phyloP scores from a whole-genome alignment of 2,888 invertebrate species.

The Aporophyla nigra region DNA sequence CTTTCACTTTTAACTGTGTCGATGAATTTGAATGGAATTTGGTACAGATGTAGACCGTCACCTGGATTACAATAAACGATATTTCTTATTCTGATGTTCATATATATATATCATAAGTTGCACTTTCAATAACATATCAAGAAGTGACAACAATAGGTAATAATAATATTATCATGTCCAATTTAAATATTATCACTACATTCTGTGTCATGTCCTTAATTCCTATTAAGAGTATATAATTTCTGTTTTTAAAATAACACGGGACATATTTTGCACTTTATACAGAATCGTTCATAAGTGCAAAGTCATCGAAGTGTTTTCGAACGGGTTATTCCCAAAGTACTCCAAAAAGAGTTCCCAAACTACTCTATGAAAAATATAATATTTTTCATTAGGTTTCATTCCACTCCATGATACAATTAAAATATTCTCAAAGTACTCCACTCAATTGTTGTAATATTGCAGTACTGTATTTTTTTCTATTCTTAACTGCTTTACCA shows the following conservation, averaged over 20 bases:
- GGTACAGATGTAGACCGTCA: background rate
- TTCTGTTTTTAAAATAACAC: background rate
- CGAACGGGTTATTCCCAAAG: too few species aligned
- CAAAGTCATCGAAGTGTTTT: background rate
- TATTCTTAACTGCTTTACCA: too few species aligned
- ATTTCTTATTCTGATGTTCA: background rate
- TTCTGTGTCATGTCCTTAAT: background rate
- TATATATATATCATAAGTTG: background rate
- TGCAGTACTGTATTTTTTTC: too few species aligned
- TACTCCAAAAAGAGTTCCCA: too few species aligned
- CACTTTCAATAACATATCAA: background rate
- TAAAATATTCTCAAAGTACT: too few species aligned
- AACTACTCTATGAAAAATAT: too few species aligned
- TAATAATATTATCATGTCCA: background rate
- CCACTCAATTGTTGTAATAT: too few species aligned
- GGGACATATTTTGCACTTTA: too few species aligned
- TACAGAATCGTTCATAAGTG: background rate
- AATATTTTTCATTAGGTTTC: too few species aligned
- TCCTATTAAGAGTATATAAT: background rate
- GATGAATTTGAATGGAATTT: background rate
- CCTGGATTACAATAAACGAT: background rate
- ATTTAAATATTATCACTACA: background rate
- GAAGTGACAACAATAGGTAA: too few species aligned
- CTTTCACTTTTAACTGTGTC: background rate
- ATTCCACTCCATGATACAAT: too few species aligned